Conservation (phyloP, 2,113 vertebrate genomes). For the Xenus cinereus region DNA sequence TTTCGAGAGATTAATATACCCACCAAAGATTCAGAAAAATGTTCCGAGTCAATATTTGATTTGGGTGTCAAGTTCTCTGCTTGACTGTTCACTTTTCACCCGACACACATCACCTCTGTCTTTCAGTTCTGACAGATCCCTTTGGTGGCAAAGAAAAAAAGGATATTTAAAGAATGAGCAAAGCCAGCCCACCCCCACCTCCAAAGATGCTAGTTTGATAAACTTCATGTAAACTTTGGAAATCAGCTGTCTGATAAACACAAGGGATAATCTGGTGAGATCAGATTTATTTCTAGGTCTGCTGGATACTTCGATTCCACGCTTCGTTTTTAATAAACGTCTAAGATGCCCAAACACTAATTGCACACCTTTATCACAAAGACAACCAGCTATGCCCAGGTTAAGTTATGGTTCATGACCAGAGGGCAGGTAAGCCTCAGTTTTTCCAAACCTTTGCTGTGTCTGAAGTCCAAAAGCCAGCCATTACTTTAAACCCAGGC, state of each 20-base stretch:
- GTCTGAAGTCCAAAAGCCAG: not conserved
- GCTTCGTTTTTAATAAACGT: not conserved
- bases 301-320: not conserved
- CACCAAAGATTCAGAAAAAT: not conserved
- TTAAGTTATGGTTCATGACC: not conserved
- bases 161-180: not conserved
- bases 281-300: not conserved
- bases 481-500: not conserved
- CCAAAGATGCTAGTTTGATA: not conserved
- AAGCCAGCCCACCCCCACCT: not conserved
- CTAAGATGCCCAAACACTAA: not conserved
- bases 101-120: not conserved
- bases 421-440: not conserved
- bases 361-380: not conserved
- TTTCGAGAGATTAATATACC: not conserved
- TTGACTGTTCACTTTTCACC: not conserved
- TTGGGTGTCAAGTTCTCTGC: not conserved
- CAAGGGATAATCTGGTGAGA: not conserved
- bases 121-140: not conserved
- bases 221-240: not conserved
- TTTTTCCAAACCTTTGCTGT: not conserved
- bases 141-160: not conserved
- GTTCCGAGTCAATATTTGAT: not conserved
- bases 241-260: not conserved
- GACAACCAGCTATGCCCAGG: not conserved